Conservation (phyloP, 2,113 vertebrate genomes). For the Notarius lentiginosus region DNA sequence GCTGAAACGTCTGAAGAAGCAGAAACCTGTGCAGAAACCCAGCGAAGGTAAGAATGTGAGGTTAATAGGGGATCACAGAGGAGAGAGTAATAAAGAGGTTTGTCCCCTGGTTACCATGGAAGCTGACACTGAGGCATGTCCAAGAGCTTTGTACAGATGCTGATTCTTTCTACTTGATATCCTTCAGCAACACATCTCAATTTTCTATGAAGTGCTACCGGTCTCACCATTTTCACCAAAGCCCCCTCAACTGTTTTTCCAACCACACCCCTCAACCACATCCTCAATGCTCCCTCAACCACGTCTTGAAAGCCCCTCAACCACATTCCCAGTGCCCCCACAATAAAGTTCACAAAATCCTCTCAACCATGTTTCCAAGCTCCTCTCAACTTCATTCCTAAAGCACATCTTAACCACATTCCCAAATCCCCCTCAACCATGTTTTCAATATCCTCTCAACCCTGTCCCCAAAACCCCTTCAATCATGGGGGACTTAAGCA, state of each 20-base stretch:
- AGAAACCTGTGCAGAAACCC: constrained; percentile 77
- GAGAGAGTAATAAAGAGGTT: neutral
- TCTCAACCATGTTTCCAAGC: neutral
- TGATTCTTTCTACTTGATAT: neutral
- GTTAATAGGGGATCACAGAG: neutral
- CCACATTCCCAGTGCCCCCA: neutral
- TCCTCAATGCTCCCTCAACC: neutral
- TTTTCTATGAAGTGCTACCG: neutral
- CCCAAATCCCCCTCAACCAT: neutral
- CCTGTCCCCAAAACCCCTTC: neutral
- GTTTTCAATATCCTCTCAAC: neutral
- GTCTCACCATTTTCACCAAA: neutral
- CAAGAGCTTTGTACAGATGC: neutral
- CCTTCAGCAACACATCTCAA: neutral
- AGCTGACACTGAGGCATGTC: neutral
- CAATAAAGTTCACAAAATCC: neutral
- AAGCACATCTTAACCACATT: neutral
- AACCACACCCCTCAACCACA: neutral
- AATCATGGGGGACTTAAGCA: too few relatives aligned
- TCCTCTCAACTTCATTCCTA: neutral
- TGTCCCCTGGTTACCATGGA: neutral
- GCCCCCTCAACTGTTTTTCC: neutral
- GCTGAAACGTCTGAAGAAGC: constrained; percentile 89
- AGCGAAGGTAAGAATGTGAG: constrained; percentile 72
- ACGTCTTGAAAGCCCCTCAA: neutral